Percentiles rank a stretch among this genome's conserved stretches.
Conservation (phyloP, 2,113 vertebrate species). For the Odontophorus gujanensis region DNA sequence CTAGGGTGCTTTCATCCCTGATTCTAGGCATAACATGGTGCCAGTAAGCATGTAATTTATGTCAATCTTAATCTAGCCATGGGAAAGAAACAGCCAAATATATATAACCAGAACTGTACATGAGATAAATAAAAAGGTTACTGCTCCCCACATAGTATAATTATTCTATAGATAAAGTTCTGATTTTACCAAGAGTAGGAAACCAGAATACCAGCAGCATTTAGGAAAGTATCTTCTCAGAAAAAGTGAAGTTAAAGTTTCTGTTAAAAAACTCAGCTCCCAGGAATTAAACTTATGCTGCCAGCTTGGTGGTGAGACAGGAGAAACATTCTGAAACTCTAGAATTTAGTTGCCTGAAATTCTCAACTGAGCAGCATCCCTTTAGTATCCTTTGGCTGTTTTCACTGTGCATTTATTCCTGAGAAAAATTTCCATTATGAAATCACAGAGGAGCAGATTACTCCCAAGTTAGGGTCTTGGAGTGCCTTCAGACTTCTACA, state of each 20-base stretch:
- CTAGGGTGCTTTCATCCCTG: slow-evolving; percentile 3
- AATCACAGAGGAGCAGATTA: not conserved
- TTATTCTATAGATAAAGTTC: not conserved
- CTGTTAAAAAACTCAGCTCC: not conserved
- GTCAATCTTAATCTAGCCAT: slow-evolving; percentile 21
- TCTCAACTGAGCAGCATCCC: not conserved
- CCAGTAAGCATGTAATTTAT: not conserved
- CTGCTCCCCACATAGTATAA: slow-evolving; percentile 74
- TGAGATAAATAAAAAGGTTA: slow-evolving; percentile 67
- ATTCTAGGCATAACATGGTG: not conserved
- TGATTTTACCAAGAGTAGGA: not conserved
- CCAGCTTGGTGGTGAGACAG: not conserved
- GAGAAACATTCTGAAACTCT: not conserved
- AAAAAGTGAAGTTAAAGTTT: not conserved
- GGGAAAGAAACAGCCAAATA: slow-evolving; percentile 69
- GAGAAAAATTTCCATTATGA: not conserved
- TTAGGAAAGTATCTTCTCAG: not conserved
- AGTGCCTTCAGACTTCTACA: not conserved
- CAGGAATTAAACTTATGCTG: not conserved
- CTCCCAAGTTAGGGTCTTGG: not conserved
- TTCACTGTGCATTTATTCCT: not conserved
- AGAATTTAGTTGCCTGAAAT: not conserved
- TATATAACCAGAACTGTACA: slow-evolving; percentile 65
- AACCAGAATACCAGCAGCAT: not conserved
- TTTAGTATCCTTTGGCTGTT: not conserved